Evolutionary conservation across 2,888 invertebrate genomes (phyloP), one percentile per base, ranked within the genome.

Genomic region (Temnothorax ravouxi): DNA sequence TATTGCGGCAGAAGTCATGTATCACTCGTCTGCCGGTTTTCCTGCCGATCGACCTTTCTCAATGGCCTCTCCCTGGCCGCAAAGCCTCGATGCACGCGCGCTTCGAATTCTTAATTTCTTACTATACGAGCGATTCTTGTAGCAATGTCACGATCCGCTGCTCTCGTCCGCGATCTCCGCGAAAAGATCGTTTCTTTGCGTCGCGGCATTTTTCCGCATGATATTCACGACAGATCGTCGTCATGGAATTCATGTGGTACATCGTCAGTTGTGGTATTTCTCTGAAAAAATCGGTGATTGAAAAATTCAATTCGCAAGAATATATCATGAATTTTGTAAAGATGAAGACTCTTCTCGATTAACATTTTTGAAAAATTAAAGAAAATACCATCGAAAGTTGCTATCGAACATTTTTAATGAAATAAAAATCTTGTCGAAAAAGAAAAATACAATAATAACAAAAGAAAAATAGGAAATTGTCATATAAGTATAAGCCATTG

Each of bases 1-100:
- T 76, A 76, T 76, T 76, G 62, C 38, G 62, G 62, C 25, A 59
- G 79, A 50, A 80, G 71, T 80, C 79, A 61, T 50, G 47, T 54
- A 41, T 66, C 44, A 29, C 74, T 44, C 44, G 44, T 8, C 44
- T 9, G 47, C 25, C 54, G 15, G 21, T 64, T 66, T 76, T 21
- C 25, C n/a, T n/a, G 44, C 15, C 77, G 56, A 76, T 52, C 76
- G 66, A 66, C 54, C 41, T 18, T 67, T n/a, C n/a, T n/a, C 52
- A 44, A 21, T 29, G 69, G 69, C 44, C 25, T 13, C 18, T n/a
- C 5, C n/a, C 62, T 2, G 61, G 34, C 15, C 34, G 44, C 44
- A 34, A 59, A 34, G 34, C 59, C 15, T 52, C 25, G 38, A 3
- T 21, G 69, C 21, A 47, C 47, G 38, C 59, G 59, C 69, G 47